phyloP scores from a whole-genome alignment of 53 echinoderm and acorn worm genomes.

The Mesocentrotus franciscanus region DNA sequence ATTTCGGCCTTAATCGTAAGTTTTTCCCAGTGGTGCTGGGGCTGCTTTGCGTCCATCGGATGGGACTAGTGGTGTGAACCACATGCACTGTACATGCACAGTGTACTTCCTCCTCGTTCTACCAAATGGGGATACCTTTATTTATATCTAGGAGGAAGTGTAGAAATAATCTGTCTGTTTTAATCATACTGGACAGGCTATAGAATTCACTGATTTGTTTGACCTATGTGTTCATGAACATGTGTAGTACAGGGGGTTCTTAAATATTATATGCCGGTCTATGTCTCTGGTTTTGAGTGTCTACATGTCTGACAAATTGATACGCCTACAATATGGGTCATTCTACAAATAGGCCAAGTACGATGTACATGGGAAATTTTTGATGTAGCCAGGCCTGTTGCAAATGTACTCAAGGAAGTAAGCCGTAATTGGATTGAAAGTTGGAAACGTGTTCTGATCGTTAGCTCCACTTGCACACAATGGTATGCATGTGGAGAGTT shows the following conservation, averaged over 20 bases:
- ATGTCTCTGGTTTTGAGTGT: neutral
- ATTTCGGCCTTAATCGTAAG: constrained; percentile 58
- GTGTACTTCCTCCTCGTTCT: constrained; percentile 14
- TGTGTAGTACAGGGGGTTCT: neutral
- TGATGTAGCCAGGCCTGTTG: neutral
- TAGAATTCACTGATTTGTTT: neutral
- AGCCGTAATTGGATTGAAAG: neutral
- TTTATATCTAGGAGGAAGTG: neutral
- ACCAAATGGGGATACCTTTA: neutral
- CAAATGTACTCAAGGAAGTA: constrained; percentile 39
- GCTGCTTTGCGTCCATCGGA: neutral
- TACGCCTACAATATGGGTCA: neutral
- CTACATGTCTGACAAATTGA: neutral
- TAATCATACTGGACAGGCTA: neutral
- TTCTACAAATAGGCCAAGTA: neutral
- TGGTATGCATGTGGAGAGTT: neutral
- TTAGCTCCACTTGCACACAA: neutral
- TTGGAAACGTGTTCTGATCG: neutral
- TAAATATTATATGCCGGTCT: neutral
- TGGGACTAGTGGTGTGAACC: neutral
- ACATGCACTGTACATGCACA: neutral
- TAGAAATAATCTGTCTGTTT: neutral
- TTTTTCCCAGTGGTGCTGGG: neutral
- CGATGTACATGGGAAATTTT: neutral
- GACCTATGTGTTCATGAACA: neutral